Conservation (phyloP, 2,113 vertebrate species). For the Myiagra hebetior region DNA sequence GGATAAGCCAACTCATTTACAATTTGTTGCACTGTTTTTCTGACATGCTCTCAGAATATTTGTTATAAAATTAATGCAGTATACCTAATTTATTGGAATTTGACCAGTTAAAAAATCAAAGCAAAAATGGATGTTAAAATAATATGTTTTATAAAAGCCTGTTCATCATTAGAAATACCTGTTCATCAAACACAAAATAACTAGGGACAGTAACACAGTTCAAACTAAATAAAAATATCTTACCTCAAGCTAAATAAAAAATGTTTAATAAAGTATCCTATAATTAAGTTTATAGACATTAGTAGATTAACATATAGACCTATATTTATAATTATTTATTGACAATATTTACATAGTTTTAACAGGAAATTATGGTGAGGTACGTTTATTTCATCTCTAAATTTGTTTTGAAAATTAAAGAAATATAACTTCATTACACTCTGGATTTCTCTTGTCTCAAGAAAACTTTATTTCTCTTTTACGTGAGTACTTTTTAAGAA, state of each 20-base stretch:
- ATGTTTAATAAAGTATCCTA: neutral
- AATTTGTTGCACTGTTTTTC: neutral
- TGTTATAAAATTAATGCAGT: neutral
- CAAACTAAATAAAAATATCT: neutral
- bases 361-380: neutral
- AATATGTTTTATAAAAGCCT: accelerated
- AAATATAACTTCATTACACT: neutral
- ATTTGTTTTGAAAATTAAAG: neutral
- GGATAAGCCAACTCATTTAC: neutral
- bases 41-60: neutral
- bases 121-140: neutral
- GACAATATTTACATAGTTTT: neutral
- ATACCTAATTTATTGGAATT: neutral
- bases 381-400: neutral
- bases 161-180: neutral
- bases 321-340: neutral
- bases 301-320: neutral
- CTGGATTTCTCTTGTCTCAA: neutral
- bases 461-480: neutral
- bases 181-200: neutral
- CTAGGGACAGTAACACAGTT: accelerated
- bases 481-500: neutral
- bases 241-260: neutral
- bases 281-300: neutral
- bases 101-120: neutral